Conservation (phyloP, 2,797 vertebrate species). For the Carapus acus region DNA sequence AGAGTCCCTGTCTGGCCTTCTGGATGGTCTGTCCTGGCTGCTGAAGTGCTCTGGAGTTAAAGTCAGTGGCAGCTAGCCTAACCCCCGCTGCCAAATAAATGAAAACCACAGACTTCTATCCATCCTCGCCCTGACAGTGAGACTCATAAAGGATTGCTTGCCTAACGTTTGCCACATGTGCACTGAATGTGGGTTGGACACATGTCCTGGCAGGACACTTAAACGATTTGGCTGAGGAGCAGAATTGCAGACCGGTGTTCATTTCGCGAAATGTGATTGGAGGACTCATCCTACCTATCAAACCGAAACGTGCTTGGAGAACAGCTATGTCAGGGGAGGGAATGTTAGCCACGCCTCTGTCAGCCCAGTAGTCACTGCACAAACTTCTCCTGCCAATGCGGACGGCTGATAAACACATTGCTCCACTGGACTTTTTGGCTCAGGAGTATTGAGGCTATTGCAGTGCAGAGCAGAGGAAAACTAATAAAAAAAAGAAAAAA, state of each 20-base stretch:
- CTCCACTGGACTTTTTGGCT: too few species aligned
- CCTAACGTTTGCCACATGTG: conserved; percentile 22
- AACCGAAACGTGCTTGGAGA: background rate
- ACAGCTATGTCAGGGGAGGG: background rate
- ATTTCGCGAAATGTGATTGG: background rate
- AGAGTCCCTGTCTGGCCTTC: conserved; percentile 79
- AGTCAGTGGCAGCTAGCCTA: conserved; percentile 33
- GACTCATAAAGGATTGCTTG: conserved; percentile 9
- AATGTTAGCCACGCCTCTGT: background rate
- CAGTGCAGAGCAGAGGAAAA: too few species aligned
- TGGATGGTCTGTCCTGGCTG: conserved; percentile 85
- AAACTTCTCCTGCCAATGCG: background rate
- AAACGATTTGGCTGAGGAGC: conserved; percentile 11
- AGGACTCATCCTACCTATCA: background rate
- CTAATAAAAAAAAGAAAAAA: too few species aligned
- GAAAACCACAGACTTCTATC: conserved; percentile 5
- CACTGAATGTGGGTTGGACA: background rate
- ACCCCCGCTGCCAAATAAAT: conserved; percentile 8
- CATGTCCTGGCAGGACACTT: background rate
- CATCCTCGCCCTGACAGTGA: conserved; percentile 4
- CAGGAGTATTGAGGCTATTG: too few species aligned
- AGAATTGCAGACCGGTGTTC: conserved; percentile 6
- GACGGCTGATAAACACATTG: background rate
- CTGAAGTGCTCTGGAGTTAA: conserved; percentile 76
- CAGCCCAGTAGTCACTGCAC: background rate